These are phyloP conservation scores for Ciona savignyi DNA, from an alignment of 23 tunicate genomes.

Conservation along the genomic window DNA sequence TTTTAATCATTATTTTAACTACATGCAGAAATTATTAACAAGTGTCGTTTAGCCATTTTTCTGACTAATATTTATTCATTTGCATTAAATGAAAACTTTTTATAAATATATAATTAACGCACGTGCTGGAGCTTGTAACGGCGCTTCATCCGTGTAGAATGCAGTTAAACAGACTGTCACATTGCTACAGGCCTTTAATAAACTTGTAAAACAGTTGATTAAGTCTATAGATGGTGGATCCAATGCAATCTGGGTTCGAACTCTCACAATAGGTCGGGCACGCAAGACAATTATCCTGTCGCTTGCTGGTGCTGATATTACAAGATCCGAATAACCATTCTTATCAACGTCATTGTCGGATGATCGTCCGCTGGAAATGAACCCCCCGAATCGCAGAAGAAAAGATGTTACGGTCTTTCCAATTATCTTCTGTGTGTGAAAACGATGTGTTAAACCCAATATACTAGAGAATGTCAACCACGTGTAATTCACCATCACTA, in stretches of 20 bases:
- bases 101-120: no score
- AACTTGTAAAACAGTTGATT: not conserved
- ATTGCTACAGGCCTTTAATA: not conserved
- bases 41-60: no score
- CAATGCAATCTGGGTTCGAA: not conserved
- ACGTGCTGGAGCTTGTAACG: not conserved
- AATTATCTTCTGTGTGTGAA: not conserved
- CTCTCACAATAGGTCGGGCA: constrained; percentile 13
- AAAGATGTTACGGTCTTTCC: not conserved
- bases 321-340: constrained; percentile 9
- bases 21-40: no score
- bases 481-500: no score
- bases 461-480: no score
- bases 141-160: not conserved
- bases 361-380: not conserved
- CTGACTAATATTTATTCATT: no score
- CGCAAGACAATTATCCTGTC: constrained; percentile 13
- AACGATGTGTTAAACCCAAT: not conserved
- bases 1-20: no score
- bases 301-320: constrained; percentile 27
- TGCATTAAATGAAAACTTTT: no score
- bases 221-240: constrained; percentile 2
- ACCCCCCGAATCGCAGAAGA: not conserved
- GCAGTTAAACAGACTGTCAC: not conserved
- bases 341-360: constrained; percentile 18